Percentiles rank a stretch among this genome's conserved stretches.
phyloP scores from a whole-genome alignment of 1,140 invertebrate species.

The Zaprionus tsacasi region DNA sequence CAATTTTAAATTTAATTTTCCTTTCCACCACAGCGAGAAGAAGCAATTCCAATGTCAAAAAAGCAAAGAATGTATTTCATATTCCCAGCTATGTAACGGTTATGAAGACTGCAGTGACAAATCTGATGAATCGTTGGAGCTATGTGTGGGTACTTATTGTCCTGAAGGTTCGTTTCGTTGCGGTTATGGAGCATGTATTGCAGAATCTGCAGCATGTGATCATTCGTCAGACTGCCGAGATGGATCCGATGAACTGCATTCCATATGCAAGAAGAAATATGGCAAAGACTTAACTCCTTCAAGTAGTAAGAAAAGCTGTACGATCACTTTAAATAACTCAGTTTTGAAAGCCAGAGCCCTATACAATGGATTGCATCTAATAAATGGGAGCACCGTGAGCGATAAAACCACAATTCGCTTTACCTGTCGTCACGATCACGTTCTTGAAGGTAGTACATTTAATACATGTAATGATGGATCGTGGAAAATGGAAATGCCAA shows the following conservation, averaged over 20 bases:
- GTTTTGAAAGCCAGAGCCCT: neutral
- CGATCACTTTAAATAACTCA: neutral
- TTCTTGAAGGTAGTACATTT: slow-evolving; percentile 1
- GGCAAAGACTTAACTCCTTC: neutral
- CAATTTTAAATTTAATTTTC: too few species aligned
- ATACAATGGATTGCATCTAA: slow-evolving; percentile 8
- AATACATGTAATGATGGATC: slow-evolving; percentile 34
- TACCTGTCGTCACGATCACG: neutral
- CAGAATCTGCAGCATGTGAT: slow-evolving; percentile 86
- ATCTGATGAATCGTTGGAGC: slow-evolving; percentile 86
- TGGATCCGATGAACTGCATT: slow-evolving; percentile 88
- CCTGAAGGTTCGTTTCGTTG: slow-evolving; percentile 85
- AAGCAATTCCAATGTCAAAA: slow-evolving; percentile 17
- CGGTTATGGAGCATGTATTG: slow-evolving; percentile 86
- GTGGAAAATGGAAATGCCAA: slow-evolving; percentile 21
- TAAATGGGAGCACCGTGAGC: neutral
- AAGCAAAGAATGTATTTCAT: slow-evolving; percentile 38
- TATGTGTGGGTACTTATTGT: slow-evolving; percentile 68
- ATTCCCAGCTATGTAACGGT: slow-evolving; percentile 73
- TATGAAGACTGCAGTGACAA: slow-evolving; percentile 85
- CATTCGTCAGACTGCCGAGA: slow-evolving; percentile 87
- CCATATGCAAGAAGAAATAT: slow-evolving; percentile 12
- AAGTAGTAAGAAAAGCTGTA: slow-evolving; percentile 8
- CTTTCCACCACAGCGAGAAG: neutral
- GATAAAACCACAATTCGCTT: slow-evolving; percentile 20